Percentiles rank a stretch among this genome's conserved stretches.
These are phyloP conservation scores for Acronicta leporina DNA, from an alignment of 2,888 invertebrate species.

Conservation along the genomic window DNA sequence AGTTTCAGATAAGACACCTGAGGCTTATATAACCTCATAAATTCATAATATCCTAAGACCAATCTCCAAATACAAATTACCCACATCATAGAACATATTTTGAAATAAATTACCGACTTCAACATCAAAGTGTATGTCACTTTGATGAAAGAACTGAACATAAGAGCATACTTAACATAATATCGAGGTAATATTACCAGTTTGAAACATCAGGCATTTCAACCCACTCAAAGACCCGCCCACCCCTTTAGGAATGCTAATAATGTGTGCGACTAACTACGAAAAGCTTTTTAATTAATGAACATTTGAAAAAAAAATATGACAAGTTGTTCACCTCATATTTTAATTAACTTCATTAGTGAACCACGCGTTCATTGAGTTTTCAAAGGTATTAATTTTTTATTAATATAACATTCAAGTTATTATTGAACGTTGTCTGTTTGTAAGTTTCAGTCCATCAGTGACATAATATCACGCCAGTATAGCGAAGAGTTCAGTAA, in stretches of 20 bases:
- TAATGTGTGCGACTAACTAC: constrained; percentile 1
- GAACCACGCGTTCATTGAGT: neutral
- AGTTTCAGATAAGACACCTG: too few species aligned
- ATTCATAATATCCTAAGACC: neutral
- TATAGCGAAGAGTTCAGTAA: too few species aligned
- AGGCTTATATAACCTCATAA: neutral
- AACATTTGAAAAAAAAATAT: neutral
- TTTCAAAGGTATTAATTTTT: constrained; percentile 2
- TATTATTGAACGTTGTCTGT: neutral
- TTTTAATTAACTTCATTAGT: constrained; percentile 2
- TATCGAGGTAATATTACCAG: constrained; percentile 25
- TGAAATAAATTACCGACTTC: neutral
- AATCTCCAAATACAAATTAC: constrained; percentile 1
- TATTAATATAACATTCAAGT: neutral
- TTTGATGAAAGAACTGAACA: constrained; percentile 19
- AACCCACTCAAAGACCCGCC: neutral
- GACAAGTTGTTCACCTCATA: neutral
- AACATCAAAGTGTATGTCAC: constrained; percentile 11
- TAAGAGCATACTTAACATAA: constrained; percentile 24
- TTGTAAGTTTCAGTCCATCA: too few species aligned
- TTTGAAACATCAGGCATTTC: constrained; percentile 20
- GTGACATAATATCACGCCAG: too few species aligned
- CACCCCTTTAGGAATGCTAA: constrained; percentile 16
- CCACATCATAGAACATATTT: neutral
- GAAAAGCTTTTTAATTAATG: constrained; percentile 11